These are phyloP conservation scores for Forbesichthys agassizii DNA, from an alignment of 2,113 vertebrate species.

Conservation along the genomic window DNA sequence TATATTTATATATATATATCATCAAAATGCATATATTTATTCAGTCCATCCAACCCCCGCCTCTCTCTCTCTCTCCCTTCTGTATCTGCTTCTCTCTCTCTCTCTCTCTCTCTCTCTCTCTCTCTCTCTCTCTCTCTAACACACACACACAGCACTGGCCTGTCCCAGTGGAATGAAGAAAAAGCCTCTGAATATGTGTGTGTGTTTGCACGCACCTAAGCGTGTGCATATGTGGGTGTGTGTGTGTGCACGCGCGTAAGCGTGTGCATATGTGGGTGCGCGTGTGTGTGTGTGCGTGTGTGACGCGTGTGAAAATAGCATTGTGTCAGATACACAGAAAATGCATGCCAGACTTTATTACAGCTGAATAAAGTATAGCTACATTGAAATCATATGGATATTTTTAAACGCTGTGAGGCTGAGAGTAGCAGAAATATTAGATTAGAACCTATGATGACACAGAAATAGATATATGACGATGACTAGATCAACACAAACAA, in stretches of 20 bases:
- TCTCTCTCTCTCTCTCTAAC: conserved; percentile 8
- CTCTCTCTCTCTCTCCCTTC: conserved; percentile 15
- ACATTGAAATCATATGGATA: conserved; percentile 41
- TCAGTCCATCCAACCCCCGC: conserved; percentile 24
- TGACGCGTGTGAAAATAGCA: conserved; percentile 14
- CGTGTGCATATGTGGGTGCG: conserved; percentile 8
- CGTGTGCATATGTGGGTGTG: conserved; percentile 7
- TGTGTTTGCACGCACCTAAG: conserved; percentile 10
- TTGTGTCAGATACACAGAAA: conserved; percentile 6
- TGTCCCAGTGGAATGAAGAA: conserved; percentile 29
- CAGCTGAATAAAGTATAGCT: conserved; percentile 50
- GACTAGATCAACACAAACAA: neutral
- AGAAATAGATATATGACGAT: conserved; percentile 25
- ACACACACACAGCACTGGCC: conserved; percentile 36
- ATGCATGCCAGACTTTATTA: conserved; percentile 50
- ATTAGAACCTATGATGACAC: conserved; percentile 24
- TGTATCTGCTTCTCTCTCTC: conserved; percentile 37
- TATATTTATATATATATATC: no score
- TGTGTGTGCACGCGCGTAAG: conserved; percentile 4
- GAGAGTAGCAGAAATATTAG: conserved; percentile 21
- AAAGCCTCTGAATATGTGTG: conserved; percentile 20
- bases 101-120: conserved; percentile 3
- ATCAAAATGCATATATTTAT: no score
- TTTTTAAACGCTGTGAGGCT: conserved; percentile 43
- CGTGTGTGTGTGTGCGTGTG: conserved; percentile 16